Conservation (phyloP, 1,140 invertebrate species). For the Atta colombica region DNA sequence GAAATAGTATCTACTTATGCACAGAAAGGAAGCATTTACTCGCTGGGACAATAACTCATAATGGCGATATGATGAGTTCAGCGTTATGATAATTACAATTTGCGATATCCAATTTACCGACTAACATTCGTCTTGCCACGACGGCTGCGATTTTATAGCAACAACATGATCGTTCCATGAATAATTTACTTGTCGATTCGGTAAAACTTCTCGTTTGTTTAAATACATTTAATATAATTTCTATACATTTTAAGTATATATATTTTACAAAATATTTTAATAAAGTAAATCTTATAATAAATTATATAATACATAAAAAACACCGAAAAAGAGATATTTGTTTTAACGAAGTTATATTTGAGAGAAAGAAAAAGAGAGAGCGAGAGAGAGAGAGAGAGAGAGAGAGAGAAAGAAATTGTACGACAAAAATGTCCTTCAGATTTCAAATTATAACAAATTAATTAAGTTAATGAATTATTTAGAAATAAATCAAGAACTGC, state of each 20-base stretch:
- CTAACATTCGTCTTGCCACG: conserved; percentile 30
- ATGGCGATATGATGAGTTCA: conserved; percentile 55
- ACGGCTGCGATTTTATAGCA: conserved; percentile 25
- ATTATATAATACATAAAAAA: not conserved
- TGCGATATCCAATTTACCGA: conserved; percentile 32
- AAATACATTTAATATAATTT: conserved; percentile 1
- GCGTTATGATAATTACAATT: conserved; percentile 52
- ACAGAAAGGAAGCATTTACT: conserved; percentile 38
- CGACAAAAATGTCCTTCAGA: not conserved
- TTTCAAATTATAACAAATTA: not conserved
- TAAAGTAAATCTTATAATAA: not conserved
- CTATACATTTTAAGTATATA: not conserved
- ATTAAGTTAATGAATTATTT: not conserved
- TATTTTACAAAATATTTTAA: not conserved
- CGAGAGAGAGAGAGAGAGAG: no score
- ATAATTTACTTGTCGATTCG: not conserved
- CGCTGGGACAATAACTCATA: conserved; percentile 18
- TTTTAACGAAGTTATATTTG: not conserved
- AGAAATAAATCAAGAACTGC: not conserved
- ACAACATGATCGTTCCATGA: not conserved
- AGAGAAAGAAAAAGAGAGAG: not conserved
- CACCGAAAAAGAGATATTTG: not conserved
- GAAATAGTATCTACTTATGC: conserved; percentile 51
- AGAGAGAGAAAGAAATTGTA: no score
- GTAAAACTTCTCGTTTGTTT: conserved; percentile 2